Evolutionary conservation across 2,113 vertebrate genomes (phyloP).

Genomic region (Ceyx cyanopectus): DNA sequence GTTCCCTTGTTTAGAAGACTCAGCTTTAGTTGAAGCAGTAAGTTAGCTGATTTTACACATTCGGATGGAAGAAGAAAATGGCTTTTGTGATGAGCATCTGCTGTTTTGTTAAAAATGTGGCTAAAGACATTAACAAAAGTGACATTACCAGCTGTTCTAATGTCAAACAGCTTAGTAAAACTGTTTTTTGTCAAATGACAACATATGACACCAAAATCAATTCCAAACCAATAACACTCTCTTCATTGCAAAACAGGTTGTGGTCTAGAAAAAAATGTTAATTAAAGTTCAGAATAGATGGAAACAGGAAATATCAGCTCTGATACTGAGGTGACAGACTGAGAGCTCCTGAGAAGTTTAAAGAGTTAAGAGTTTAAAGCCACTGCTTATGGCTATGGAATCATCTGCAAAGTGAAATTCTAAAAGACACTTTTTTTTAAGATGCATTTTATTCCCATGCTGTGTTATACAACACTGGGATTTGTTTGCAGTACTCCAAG

Average conservation of each 20-base stretch:
- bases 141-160: constrained; percentile 85
- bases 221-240: constrained; percentile 79
- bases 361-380: not conserved
- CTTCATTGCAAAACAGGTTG: constrained; percentile 70
- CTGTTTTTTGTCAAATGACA: constrained; percentile 83
- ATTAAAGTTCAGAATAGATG: not conserved
- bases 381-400: not conserved
- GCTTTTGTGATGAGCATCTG: constrained; percentile 89
- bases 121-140: constrained; percentile 87
- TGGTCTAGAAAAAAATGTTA: constrained; percentile 32
- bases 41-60: constrained; percentile 71
- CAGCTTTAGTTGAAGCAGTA: constrained; percentile 47
- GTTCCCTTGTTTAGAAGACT: too few species aligned
- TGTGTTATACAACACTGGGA: not conserved
- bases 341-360: not conserved
- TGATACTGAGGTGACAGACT: not conserved
- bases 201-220: constrained; percentile 85
- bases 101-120: constrained; percentile 85
- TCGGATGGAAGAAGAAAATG: constrained; percentile 81
- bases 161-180: constrained; percentile 83
- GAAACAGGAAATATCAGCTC: not conserved
- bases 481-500: not conserved
- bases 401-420: not conserved
- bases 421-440: not conserved
- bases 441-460: not conserved